phyloP scores from a whole-genome alignment of 1,140 invertebrate genomes.

The Papilio polytes region DNA sequence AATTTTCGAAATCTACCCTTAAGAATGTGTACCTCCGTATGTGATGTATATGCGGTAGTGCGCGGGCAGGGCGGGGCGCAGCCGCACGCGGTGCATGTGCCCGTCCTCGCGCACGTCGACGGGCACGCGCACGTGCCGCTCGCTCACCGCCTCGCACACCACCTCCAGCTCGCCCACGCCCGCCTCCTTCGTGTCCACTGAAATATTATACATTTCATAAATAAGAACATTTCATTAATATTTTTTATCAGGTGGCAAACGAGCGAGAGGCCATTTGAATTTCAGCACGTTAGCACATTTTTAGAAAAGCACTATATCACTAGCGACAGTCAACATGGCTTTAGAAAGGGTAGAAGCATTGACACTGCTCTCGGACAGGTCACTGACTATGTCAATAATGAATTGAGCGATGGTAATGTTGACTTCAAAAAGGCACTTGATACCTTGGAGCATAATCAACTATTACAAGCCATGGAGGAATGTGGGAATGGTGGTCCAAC shows the following conservation, averaged over 20 bases:
- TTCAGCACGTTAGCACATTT: not conserved
- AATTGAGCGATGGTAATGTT: not conserved
- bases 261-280: no score
- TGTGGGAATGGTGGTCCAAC: not conserved
- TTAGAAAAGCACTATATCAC: not conserved
- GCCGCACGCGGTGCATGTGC: slow-evolving; percentile 91
- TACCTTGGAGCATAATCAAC: not conserved
- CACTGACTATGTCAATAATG: slow-evolving; percentile 14
- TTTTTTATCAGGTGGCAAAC: no score
- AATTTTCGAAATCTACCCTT: no score
- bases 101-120: slow-evolving; percentile 91
- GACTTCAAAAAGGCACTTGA: not conserved
- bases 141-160: slow-evolving; percentile 90
- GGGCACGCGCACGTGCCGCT: slow-evolving; percentile 93
- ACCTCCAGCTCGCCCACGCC: slow-evolving; percentile 96
- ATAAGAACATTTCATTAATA: no score
- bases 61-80: slow-evolving; percentile 94
- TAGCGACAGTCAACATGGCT: not conserved
- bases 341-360: slow-evolving; percentile 1
- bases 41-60: slow-evolving; percentile 95
- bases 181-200: slow-evolving; percentile 94
- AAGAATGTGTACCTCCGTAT: slow-evolving; percentile 90
- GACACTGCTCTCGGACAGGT: slow-evolving; percentile 15
- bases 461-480: slow-evolving; percentile 9
- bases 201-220: no score